Conservation (phyloP, 2,113 vertebrate genomes). For the Takifugu bimaculatus region DNA sequence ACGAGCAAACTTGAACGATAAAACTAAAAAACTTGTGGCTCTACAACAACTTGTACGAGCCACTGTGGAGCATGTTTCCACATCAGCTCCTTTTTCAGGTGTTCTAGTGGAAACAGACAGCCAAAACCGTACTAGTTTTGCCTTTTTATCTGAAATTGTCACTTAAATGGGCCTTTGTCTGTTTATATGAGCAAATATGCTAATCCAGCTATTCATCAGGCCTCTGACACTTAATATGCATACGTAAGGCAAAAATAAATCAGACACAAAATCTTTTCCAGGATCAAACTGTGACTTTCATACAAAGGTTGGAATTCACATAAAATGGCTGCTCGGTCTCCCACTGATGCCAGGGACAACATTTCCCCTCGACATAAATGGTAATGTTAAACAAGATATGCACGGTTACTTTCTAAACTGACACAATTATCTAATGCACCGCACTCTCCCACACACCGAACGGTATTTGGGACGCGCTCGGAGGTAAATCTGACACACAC, state of each 20-base stretch:
- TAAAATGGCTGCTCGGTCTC: conserved; percentile 1
- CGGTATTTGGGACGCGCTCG: conserved; percentile 37
- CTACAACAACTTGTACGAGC: no score
- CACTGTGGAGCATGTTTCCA: no score
- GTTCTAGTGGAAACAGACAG: no score
- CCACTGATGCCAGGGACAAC: background rate
- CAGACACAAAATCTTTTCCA: background rate
- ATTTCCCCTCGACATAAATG: conserved; percentile 8
- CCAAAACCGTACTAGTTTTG: no score
- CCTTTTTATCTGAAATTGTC: no score
- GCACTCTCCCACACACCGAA: conserved; percentile 33
- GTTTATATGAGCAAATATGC: no score
- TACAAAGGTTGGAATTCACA: conserved; percentile 9
- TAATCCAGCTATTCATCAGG: no score
- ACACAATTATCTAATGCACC: conserved; percentile 13
- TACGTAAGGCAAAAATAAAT: background rate
- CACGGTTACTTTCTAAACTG: conserved; percentile 2
- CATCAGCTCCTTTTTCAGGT: no score
- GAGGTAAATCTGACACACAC: conserved; percentile 19
- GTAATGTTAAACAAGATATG: conserved; percentile 18
- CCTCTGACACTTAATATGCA: no score
- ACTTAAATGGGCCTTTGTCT: no score
- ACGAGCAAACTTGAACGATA: no score
- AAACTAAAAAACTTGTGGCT: no score
- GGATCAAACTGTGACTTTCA: conserved; percentile 1